Evolutionary conservation across 2,888 invertebrate genomes (phyloP).

Genomic region (Falcaria lacertinaria): DNA sequence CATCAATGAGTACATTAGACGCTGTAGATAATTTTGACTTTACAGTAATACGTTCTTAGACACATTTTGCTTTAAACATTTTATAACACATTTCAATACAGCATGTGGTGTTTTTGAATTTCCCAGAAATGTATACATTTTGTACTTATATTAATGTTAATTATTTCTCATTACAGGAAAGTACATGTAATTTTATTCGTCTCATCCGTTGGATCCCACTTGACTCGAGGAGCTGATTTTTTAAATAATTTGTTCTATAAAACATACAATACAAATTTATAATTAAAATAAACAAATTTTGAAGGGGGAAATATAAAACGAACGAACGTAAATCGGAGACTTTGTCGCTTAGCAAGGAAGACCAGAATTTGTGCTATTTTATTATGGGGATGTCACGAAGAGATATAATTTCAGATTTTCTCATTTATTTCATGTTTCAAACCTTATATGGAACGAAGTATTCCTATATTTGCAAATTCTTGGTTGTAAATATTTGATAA

Average conservation of each 20-base stretch:
- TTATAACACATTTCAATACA: not conserved
- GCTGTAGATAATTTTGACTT: not conserved
- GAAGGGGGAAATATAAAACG: no score
- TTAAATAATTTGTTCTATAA: not conserved
- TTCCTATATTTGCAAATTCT: no score
- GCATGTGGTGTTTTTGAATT: not conserved
- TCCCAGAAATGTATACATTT: not conserved
- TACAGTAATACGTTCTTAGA: not conserved
- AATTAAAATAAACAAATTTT: no score
- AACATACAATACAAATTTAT: not conserved
- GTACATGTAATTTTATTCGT: constrained; percentile 58
- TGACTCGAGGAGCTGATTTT: constrained; percentile 32
- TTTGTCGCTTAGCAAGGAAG: no score
- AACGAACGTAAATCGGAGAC: no score
- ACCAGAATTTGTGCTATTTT: no score
- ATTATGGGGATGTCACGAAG: no score
- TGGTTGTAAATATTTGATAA: no score
- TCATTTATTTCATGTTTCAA: no score
- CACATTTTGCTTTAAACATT: not conserved
- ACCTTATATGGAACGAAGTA: no score
- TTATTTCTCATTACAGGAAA: constrained; percentile 55
- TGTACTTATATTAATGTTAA: constrained; percentile 5
- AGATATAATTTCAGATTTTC: no score
- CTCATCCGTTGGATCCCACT: constrained; percentile 44
- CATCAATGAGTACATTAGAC: not conserved